Conservation (phyloP, 1,140 invertebrate genomes). For the Drosophila sproati region DNA sequence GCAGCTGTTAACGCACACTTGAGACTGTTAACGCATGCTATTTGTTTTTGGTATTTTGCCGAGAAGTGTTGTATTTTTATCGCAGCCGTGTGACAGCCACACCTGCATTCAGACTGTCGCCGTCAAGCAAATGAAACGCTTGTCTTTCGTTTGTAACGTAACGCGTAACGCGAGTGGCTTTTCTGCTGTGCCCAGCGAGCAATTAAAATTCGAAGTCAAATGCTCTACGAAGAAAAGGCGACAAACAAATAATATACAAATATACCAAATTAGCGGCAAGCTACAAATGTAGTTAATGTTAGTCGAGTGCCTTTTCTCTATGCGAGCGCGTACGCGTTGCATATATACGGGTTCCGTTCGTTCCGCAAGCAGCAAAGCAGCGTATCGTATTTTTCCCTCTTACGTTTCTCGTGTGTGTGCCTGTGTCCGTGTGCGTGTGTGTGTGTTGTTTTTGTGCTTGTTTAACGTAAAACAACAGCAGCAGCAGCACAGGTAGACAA, state of each 20-base stretch:
- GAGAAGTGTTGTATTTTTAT: not conserved
- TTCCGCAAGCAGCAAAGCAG: conserved; percentile 45
- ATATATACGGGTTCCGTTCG: conserved; percentile 81
- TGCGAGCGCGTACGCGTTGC: conserved; percentile 59
- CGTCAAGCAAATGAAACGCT: conserved; percentile 46
- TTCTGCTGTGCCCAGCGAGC: conserved; percentile 24
- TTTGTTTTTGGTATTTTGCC: conserved; percentile 34
- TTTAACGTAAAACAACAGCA: conserved; percentile 63
- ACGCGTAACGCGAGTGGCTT: conserved; percentile 54
- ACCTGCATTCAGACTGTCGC: conserved; percentile 48
- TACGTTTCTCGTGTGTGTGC: conserved; percentile 62
- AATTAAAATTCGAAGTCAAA: conserved; percentile 44
- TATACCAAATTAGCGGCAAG: conserved; percentile 32
- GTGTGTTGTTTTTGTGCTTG: conserved; percentile 70
- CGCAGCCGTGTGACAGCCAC: conserved; percentile 18
- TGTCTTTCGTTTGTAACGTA: conserved; percentile 53
- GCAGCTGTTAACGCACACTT: not conserved
- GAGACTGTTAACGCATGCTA: conserved; percentile 20
- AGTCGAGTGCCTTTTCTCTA: conserved; percentile 54
- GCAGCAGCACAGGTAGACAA: conserved; percentile 66
- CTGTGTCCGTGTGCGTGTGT: conserved; percentile 60
- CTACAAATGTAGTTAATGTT: conserved; percentile 38
- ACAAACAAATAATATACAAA: conserved; percentile 34
- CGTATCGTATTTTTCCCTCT: conserved; percentile 53
- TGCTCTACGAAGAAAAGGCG: conserved; percentile 19